Conservation (phyloP, 2,888 invertebrate genomes). For the Serripes groenlandicus region DNA sequence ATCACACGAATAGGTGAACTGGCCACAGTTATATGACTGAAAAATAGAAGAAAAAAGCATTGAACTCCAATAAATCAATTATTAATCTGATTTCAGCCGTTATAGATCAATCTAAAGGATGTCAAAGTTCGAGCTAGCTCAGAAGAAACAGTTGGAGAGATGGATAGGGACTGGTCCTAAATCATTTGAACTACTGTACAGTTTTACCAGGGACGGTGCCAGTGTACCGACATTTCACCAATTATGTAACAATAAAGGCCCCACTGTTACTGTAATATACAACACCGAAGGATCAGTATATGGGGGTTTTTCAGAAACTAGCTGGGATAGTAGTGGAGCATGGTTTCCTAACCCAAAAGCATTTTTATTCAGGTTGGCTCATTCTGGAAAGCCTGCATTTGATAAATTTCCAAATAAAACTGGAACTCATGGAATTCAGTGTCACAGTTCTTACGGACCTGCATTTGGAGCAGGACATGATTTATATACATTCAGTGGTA, state of each 20-base stretch:
- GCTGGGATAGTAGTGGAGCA: constrained; percentile 52
- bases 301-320: constrained; percentile 63
- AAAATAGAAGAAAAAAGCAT: too few relatives aligned
- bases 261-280: constrained; percentile 67
- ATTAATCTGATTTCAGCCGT: too few relatives aligned
- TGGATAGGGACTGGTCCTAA: constrained; percentile 62
- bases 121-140: not conserved
- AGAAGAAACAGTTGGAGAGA: constrained; percentile 55
- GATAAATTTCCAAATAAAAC: constrained; percentile 49
- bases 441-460: constrained; percentile 38
- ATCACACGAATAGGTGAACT: too few relatives aligned
- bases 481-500: constrained; percentile 45
- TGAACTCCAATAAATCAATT: too few relatives aligned
- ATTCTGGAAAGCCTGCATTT: constrained; percentile 31
- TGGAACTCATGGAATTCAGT: constrained; percentile 24
- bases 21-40: too few relatives aligned
- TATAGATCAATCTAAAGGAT: too few relatives aligned
- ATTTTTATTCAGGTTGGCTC: constrained; percentile 63
- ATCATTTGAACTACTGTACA: constrained; percentile 61
- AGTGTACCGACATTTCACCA: constrained; percentile 64
- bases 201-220: constrained; percentile 63
- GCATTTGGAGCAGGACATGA: constrained; percentile 58
- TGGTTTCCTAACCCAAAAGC: constrained; percentile 55
- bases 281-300: constrained; percentile 64
- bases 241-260: constrained; percentile 69